phyloP scores from a whole-genome alignment of 1,140 invertebrate genomes.

The Bathynomus jamesi region DNA sequence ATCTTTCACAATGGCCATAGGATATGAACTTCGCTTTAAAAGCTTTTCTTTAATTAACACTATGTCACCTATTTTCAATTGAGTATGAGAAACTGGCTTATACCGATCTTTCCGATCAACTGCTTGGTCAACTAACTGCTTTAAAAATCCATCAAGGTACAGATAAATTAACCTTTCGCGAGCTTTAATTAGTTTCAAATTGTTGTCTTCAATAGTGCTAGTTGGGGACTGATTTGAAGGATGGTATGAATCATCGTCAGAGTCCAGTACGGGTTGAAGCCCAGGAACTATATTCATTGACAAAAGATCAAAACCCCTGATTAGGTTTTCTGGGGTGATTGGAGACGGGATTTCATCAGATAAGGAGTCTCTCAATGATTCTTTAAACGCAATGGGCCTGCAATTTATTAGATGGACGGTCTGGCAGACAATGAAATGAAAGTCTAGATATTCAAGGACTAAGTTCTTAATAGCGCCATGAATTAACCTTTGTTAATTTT shows the following conservation, averaged over 20 bases:
- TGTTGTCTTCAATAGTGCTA: background rate
- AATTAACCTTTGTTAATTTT: background rate
- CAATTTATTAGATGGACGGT: constrained; percentile 4
- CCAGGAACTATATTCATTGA: background rate
- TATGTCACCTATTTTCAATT: background rate
- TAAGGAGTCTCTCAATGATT: no score
- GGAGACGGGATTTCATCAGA: background rate
- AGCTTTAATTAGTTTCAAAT: background rate
- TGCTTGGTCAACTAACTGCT: background rate
- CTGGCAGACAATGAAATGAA: background rate
- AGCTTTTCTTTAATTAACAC: background rate
- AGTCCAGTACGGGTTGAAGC: background rate
- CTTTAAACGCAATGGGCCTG: constrained; percentile 5
- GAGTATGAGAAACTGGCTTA: background rate
- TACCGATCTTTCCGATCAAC: background rate
- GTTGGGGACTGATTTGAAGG: background rate
- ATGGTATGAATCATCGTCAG: no score
- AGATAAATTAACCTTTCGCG: background rate
- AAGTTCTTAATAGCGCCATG: background rate
- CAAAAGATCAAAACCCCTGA: background rate
- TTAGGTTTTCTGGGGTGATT: background rate
- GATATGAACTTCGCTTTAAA: background rate
- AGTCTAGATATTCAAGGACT: background rate
- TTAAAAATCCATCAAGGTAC: background rate
- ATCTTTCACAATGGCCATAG: background rate